These are phyloP conservation scores for Spodoptera litura DNA, from an alignment of 1,140 invertebrate genomes.

Conservation along the genomic window DNA sequence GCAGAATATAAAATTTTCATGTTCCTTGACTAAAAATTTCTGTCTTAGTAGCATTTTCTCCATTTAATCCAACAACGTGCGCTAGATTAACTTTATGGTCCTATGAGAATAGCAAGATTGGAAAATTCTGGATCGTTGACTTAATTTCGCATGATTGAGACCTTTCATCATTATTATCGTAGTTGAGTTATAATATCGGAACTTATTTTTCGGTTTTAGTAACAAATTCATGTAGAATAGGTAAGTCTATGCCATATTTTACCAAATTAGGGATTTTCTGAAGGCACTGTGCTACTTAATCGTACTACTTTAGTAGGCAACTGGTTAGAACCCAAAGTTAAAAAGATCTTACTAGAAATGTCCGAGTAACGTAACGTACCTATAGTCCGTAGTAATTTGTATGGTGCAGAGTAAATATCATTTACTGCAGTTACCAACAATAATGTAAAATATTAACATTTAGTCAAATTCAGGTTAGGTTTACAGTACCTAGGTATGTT, in stretches of 20 bases:
- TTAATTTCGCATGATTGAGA: constrained; percentile 17
- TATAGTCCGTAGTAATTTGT: too few relatives aligned
- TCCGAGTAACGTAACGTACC: too few relatives aligned
- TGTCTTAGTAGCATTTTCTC: constrained; percentile 1
- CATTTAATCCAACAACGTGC: constrained; percentile 28
- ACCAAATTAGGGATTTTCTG: too few relatives aligned
- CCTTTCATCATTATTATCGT: constrained; percentile 17
- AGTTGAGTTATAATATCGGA: not conserved
- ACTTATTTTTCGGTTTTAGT: not conserved
- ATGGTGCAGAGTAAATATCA: too few relatives aligned
- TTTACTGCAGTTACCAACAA: too few relatives aligned
- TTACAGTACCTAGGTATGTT: not conserved
- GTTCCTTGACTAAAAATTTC: not conserved
- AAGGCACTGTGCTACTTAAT: too few relatives aligned
- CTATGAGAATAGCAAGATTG: constrained; percentile 23
- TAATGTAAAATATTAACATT: too few relatives aligned
- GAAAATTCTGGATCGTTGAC: constrained; percentile 18
- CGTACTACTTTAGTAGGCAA: too few relatives aligned
- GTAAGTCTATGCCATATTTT: too few relatives aligned
- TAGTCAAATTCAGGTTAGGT: too few relatives aligned
- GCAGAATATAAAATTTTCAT: constrained; percentile 19
- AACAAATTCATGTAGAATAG: not conserved
- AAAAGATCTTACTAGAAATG: too few relatives aligned
- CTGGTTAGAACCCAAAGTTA: too few relatives aligned
- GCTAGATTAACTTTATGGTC: constrained; percentile 27